A percentile compares a stretch with the other conserved stretches of the same genome.
These are phyloP conservation scores for Anoplius nigerrimus DNA, from an alignment of 2,888 invertebrate species.

Conservation along the genomic window DNA sequence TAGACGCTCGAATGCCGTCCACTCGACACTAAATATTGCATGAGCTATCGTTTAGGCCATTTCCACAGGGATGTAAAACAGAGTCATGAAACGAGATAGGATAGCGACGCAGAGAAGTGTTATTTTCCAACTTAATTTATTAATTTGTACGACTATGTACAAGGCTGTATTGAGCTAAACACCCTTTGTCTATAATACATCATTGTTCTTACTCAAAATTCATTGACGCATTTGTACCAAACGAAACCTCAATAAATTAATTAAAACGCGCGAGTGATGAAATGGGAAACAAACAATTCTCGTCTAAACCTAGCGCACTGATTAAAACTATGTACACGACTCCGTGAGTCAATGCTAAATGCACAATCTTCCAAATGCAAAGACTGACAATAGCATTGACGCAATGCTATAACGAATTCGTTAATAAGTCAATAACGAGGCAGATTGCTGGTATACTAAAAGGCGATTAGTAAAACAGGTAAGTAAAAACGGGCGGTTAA, in stretches of 20 bases:
- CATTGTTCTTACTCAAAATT: slow-evolving; percentile 34
- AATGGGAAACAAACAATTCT: slow-evolving; percentile 6
- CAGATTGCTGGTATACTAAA: slow-evolving; percentile 7
- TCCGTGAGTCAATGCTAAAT: slow-evolving; percentile 56
- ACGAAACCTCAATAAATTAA: slow-evolving; percentile 27
- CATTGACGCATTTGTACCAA: slow-evolving; percentile 14
- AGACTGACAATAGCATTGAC: slow-evolving; percentile 68
- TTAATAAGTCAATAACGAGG: slow-evolving; percentile 8
- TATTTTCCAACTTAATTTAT: slow-evolving; percentile 62
- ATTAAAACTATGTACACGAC: slow-evolving; percentile 33
- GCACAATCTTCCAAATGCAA: slow-evolving; percentile 65
- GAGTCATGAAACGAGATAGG: slow-evolving; percentile 10
- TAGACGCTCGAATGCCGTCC: background rate
- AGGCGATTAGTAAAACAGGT: background rate
- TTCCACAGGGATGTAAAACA: background rate
- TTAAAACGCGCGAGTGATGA: background rate
- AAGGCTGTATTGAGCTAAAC: slow-evolving; percentile 61
- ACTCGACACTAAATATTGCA: background rate
- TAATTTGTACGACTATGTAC: slow-evolving; percentile 66
- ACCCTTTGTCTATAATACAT: slow-evolving; percentile 53
- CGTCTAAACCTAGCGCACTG: slow-evolving; percentile 16
- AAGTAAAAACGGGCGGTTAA: slow-evolving; percentile 3
- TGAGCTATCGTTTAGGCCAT: background rate
- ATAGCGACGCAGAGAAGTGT: slow-evolving; percentile 17
- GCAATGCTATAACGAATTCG: slow-evolving; percentile 12